Conservation (phyloP, 2,113 vertebrate species). For the Lepus americanus region DNA sequence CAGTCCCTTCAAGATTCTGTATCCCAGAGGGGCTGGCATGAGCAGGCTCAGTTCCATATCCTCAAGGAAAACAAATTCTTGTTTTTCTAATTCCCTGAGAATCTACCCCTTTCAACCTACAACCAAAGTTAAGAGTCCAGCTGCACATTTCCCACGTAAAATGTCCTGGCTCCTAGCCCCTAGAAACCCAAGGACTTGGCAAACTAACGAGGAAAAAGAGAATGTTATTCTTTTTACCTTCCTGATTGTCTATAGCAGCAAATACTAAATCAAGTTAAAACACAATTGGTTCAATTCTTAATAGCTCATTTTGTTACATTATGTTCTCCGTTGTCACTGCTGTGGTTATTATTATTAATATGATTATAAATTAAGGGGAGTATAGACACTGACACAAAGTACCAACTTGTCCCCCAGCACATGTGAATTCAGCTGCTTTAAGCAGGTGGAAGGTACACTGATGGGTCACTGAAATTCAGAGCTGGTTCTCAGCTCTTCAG, state of each 20-base stretch:
- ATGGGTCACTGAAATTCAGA: constrained; percentile 15
- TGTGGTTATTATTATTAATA: not conserved
- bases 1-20: not conserved
- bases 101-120: not conserved
- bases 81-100: constrained; percentile 5
- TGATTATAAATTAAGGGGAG: constrained; percentile 13
- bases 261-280: constrained; percentile 65
- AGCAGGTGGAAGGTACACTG: not conserved
- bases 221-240: constrained; percentile 20
- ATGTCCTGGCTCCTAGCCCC: not conserved
- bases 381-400: not conserved
- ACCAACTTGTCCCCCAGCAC: not conserved
- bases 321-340: not conserved
- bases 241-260: constrained; percentile 20
- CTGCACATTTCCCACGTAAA: constrained; percentile 5
- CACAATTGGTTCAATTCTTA: constrained; percentile 52
- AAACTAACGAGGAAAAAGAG: not conserved
- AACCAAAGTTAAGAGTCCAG: constrained; percentile 15
- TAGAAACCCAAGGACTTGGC: not conserved
- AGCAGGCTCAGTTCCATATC: constrained; percentile 6
- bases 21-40: not conserved
- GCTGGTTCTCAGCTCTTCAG: constrained; percentile 16
- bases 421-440: not conserved
- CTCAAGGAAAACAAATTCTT: constrained; percentile 24
- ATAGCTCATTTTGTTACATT: constrained; percentile 49